Evolutionary conservation across 2,113 vertebrate genomes (phyloP).

Genomic region (Accipiter cooperii): DNA sequence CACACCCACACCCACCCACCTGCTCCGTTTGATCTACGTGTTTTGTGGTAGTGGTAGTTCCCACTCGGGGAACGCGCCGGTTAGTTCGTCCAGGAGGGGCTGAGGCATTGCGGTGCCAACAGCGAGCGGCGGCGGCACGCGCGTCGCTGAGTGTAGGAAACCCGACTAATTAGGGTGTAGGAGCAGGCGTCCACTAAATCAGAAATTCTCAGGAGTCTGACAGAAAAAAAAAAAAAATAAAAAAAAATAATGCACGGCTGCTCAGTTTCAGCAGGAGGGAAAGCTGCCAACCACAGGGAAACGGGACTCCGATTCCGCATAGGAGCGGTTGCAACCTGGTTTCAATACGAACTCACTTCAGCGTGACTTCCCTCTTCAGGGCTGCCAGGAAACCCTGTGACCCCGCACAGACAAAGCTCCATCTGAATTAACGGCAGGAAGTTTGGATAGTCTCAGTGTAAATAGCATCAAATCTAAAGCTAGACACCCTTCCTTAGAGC

Average conservation of each 20-base stretch:
- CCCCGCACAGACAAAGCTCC: not conserved
- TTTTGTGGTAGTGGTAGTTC: fast-evolving
- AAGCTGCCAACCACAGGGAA: not conserved
- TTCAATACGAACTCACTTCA: fast-evolving
- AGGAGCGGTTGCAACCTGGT: not conserved
- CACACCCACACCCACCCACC: too few species aligned
- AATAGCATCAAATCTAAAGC: not conserved
- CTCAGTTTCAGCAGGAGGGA: not conserved
- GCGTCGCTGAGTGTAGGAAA: fast-evolving
- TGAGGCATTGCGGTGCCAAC: fast-evolving
- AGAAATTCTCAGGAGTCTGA: not conserved
- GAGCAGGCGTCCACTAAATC: not conserved
- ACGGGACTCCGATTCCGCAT: fast-evolving
- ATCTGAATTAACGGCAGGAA: not conserved
- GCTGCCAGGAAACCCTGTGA: not conserved
- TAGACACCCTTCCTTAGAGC: not conserved
- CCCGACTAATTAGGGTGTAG: fast-evolving
- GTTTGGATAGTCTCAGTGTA: not conserved
- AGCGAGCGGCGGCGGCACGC: not conserved
- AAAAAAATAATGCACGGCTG: fast-evolving
- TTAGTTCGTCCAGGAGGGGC: not conserved
- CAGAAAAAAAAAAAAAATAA: too few species aligned
- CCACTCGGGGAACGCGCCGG: not conserved
- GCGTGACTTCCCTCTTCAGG: not conserved
- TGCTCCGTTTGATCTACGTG: fast-evolving